Conservation (phyloP, 2,888 invertebrate species). For the Nowickia ferox region DNA sequence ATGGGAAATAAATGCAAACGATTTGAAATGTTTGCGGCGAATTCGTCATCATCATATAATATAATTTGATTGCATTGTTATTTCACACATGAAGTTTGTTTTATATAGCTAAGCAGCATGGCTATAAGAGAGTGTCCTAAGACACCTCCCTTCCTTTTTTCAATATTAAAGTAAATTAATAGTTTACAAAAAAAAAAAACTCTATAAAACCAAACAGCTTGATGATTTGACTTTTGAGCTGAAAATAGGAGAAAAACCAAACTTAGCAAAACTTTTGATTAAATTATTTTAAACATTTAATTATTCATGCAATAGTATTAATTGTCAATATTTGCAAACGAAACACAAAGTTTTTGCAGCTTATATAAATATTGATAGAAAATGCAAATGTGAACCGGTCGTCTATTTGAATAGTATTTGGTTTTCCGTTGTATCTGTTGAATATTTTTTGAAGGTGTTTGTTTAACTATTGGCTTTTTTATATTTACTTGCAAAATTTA, state of each 20-base stretch:
- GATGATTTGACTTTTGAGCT: constrained; percentile 12
- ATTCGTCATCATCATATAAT: no score
- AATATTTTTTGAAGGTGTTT: neutral
- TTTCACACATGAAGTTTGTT: no score
- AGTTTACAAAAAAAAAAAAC: neutral
- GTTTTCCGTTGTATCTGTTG: neutral
- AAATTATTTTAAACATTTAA: constrained; percentile 64
- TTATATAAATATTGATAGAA: constrained; percentile 28
- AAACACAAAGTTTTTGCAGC: constrained; percentile 60
- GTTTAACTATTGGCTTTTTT: neutral
- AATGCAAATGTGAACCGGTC: constrained; percentile 1
- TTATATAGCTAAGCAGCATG: no score
- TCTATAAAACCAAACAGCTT: constrained; percentile 9
- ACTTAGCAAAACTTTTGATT: constrained; percentile 23
- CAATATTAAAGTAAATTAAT: no score
- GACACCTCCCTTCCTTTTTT: no score
- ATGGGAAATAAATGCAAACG: no score
- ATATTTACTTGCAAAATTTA: constrained; percentile 4
- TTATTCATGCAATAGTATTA: constrained; percentile 51
- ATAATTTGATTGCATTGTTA: no score
- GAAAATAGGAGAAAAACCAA: neutral
- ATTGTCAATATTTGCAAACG: constrained; percentile 58
- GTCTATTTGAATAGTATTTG: constrained; percentile 24
- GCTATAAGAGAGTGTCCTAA: no score
- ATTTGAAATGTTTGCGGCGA: no score